Percentiles rank a stretch among this genome's conserved stretches.
These are phyloP conservation scores for Pocota personata DNA, from an alignment of 2,888 invertebrate genomes.

Conservation along the genomic window DNA sequence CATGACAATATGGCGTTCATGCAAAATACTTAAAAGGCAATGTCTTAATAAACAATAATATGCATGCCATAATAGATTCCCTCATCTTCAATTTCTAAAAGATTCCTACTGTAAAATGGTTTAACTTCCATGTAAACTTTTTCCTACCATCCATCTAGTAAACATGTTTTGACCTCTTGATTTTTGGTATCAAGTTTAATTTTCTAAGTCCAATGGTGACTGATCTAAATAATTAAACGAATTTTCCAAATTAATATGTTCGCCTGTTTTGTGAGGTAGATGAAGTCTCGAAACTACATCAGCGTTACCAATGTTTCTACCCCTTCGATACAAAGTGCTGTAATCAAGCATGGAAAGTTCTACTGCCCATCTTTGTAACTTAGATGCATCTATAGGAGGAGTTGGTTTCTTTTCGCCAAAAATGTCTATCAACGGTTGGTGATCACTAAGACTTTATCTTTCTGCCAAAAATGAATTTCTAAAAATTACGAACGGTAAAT, in stretches of 20 bases:
- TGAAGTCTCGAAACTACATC: conserved; percentile 7
- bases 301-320: conserved; percentile 9
- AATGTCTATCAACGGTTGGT: no score
- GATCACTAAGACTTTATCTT: conserved; percentile 66
- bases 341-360: conserved; percentile 51
- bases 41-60: no score
- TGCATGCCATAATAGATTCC: no score
- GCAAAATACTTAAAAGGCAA: no score
- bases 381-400: conserved; percentile 30
- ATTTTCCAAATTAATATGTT: background rate
- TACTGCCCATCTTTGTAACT: conserved; percentile 44
- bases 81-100: no score
- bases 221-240: background rate
- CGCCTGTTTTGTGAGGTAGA: conserved; percentile 13
- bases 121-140: no score
- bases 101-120: no score
- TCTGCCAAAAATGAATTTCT: conserved; percentile 79
- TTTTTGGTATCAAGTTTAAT: no score
- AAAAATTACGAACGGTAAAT: conserved; percentile 80
- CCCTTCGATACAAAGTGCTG: conserved; percentile 46
- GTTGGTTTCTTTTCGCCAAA: no score
- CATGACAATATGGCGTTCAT: no score
- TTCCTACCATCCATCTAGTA: background rate
- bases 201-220: background rate
- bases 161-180: background rate